Conservation (phyloP, 2,888 invertebrate genomes). For the Eumerus sabulonum region DNA sequence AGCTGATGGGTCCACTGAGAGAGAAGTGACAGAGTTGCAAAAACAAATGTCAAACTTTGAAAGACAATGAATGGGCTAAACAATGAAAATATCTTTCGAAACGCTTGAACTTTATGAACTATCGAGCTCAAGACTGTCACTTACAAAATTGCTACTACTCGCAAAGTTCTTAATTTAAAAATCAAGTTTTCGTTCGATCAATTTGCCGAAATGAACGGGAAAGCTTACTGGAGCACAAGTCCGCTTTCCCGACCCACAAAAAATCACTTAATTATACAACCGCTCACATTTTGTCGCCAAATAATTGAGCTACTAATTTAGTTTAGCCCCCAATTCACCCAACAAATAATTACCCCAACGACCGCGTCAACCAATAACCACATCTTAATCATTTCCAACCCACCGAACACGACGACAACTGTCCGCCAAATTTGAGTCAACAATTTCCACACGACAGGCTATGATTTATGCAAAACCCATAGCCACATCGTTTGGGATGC, state of each 20-base stretch:
- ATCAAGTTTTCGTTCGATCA: too few species aligned
- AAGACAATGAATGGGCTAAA: not conserved
- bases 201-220: too few species aligned
- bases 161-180: too few species aligned
- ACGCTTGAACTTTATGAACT: too few species aligned
- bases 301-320: constrained; percentile 27
- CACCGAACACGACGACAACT: constrained; percentile 19
- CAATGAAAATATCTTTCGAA: too few species aligned
- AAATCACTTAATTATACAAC: too few species aligned
- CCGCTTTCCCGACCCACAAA: constrained; percentile 14
- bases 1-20: constrained; percentile 1
- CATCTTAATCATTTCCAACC: constrained; percentile 44
- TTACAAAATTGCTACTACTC: too few species aligned
- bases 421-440: constrained; percentile 5
- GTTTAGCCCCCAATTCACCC: not conserved
- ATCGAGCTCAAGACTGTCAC: too few species aligned
- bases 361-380: constrained; percentile 22
- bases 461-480: not conserved
- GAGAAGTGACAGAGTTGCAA: not conserved
- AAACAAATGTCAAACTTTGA: not conserved
- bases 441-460: constrained; percentile 8
- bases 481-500: not conserved
- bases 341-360: constrained; percentile 30
- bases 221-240: constrained; percentile 40
- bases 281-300: constrained; percentile 4